phyloP scores from a whole-genome alignment of 2,888 invertebrate genomes.

The Tetranychus truncatus region DNA sequence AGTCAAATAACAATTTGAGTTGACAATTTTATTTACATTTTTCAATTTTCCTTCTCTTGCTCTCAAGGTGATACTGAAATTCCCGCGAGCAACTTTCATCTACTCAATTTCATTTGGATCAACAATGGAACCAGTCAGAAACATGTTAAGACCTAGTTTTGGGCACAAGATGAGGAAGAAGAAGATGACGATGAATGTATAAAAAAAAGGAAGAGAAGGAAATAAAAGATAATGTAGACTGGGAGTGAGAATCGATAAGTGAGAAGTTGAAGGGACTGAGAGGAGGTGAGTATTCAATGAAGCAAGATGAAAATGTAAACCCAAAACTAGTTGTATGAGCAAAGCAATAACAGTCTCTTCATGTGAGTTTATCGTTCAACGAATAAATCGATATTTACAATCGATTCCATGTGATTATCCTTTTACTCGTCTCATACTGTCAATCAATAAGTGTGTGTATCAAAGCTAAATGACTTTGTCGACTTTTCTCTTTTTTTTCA shows the following conservation, averaged over 20 bases:
- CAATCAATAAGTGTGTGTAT: too few species aligned
- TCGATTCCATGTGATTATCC: too few species aligned
- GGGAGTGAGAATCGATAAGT: not conserved
- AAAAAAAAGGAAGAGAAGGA: not conserved
- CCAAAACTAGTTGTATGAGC: too few species aligned
- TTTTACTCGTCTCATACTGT: too few species aligned
- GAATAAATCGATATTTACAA: too few species aligned
- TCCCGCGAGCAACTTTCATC: not conserved
- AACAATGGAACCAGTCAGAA: too few species aligned
- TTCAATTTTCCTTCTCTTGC: not conserved
- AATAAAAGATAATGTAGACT: not conserved
- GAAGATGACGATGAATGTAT: not conserved
- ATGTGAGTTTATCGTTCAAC: too few species aligned
- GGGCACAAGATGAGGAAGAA: not conserved
- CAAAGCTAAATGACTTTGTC: too few species aligned
- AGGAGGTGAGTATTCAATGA: not conserved
- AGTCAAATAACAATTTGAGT: not conserved
- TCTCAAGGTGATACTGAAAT: not conserved
- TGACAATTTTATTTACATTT: not conserved
- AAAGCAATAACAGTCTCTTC: too few species aligned
- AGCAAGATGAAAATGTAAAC: too few species aligned
- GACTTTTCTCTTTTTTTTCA: not conserved
- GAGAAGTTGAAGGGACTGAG: constrained; percentile 7
- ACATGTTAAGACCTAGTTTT: too few species aligned
- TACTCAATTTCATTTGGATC: too few species aligned